A percentile compares a stretch with the other conserved stretches of the same genome.
Evolutionary conservation across 2,888 invertebrate genomes (phyloP).

Genomic region (Catocala sponsa): DNA sequence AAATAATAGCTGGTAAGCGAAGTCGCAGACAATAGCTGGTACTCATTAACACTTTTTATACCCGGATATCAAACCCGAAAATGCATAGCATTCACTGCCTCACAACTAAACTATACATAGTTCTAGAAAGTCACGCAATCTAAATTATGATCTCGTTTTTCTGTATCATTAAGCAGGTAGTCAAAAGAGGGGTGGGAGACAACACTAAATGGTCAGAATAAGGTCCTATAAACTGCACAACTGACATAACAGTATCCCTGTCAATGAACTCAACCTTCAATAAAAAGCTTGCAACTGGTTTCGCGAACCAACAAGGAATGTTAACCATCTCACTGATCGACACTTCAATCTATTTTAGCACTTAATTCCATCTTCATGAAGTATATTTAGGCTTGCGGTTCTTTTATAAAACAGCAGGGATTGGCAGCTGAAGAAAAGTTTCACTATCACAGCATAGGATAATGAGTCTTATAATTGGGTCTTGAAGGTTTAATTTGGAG

Average conservation of each 20-base stretch:
- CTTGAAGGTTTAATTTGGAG: too few species aligned
- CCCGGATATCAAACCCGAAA: too few species aligned
- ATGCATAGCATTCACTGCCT: too few species aligned
- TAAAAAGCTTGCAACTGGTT: conserved; percentile 51
- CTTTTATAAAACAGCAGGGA: conserved; percentile 9
- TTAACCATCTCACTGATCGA: conserved; percentile 28
- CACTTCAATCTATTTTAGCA: conserved; percentile 12
- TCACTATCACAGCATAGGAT: not conserved
- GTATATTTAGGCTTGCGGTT: conserved; percentile 3
- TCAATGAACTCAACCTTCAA: conserved; percentile 51
- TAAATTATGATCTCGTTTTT: too few species aligned
- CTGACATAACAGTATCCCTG: conserved; percentile 17
- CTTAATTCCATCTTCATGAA: conserved; percentile 10
- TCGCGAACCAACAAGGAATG: conserved; percentile 6
- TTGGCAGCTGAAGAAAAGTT: not conserved
- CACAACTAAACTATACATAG: too few species aligned
- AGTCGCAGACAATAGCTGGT: too few species aligned
- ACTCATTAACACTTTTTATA: too few species aligned
- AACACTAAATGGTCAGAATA: too few species aligned
- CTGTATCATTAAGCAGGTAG: too few species aligned
- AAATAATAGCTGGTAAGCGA: too few species aligned
- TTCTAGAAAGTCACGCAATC: too few species aligned
- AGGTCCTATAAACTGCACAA: not conserved
- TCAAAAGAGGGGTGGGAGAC: too few species aligned
- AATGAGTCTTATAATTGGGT: not conserved